Conservation (phyloP, 2,888 invertebrate species). For the Nemoura dubitans region DNA sequence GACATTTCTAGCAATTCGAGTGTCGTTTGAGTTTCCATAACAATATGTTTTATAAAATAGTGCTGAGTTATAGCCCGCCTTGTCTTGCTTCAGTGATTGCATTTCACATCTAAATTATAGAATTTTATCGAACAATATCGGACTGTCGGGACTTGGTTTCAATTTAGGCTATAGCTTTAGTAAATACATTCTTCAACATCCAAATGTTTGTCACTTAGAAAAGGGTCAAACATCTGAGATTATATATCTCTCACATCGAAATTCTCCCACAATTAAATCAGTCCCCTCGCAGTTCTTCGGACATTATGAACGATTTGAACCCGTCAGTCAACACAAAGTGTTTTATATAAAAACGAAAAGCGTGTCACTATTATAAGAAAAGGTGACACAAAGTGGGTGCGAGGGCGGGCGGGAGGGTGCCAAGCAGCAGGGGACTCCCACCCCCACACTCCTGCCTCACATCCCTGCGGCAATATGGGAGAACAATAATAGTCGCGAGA, state of each 20-base stretch:
- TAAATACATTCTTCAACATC: too few relatives aligned
- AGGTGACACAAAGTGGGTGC: constrained; percentile 22
- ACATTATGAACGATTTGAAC: not conserved
- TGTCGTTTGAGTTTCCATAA: not conserved
- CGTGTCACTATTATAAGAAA: not conserved
- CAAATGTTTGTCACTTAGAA: too few relatives aligned
- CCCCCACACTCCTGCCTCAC: not conserved
- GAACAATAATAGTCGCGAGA: constrained; percentile 48
- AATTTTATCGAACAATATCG: too few relatives aligned
- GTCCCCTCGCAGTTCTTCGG: not conserved
- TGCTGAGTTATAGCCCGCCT: too few relatives aligned
- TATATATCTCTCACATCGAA: not conserved
- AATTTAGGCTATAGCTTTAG: too few relatives aligned
- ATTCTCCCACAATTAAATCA: not conserved
- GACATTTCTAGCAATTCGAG: not conserved
- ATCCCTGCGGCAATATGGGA: constrained; percentile 22
- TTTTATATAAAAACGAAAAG: constrained; percentile 8
- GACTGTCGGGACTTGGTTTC: too few relatives aligned
- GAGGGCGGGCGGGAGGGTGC: not conserved
- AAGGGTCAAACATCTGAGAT: too few relatives aligned
- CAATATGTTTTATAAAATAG: not conserved
- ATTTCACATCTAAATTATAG: too few relatives aligned
- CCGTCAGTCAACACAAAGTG: not conserved
- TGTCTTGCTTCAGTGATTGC: too few relatives aligned
- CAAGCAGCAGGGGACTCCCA: not conserved